Evolutionary conservation across 2,797 vertebrate species (phyloP), one percentile per base, ranked within the genome.

Genomic region (Manis pentadactyla): DNA sequence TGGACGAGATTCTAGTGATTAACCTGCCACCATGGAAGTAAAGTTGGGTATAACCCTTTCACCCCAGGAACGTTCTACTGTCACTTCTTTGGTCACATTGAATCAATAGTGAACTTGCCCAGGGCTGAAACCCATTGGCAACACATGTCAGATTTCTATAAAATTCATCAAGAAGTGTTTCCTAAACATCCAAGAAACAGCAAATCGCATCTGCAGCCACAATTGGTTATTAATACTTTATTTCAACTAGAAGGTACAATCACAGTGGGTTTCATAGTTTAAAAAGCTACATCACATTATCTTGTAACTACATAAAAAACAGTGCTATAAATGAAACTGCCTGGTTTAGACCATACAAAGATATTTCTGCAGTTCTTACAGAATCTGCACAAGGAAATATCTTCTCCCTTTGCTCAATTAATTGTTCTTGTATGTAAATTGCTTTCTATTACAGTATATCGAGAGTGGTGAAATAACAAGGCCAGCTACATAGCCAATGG

Each of bases 371-470:
- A 97, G 93, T 97, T 97, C 97, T 93, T 98, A 98, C 88, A 75
- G 97, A 97, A 97, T 98, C 97, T 97, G 97, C 97, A 98, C 98
- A 98, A 98, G 98, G 97, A 98, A 98, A 83, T 93, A 96, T 93
- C 97, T 98, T 97, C 95, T 98, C 95, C 97, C 94, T 97, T 97
- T 98, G 97, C 96, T 97, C 97, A 95, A 92, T 99, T 99, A 99
- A 98, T 99, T 99, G 99, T 99, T 99, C 99, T 99, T 99, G 98
- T 99, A 99, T 21, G 99, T 99, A 96, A 99, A 99, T 97, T 99
- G 99, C 98, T 99, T 99, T 97, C 99, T 99, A 95, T 99, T 99
- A 98, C 99, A 99, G 96, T 99, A 99, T 98, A 99, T 99, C 99
- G 99, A 99, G 34, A 99, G 96, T 11, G 99, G 99, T 95, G 99